Evolutionary conservation across 2,888 invertebrate genomes (phyloP).

Genomic region (Drosophila putrida): DNA sequence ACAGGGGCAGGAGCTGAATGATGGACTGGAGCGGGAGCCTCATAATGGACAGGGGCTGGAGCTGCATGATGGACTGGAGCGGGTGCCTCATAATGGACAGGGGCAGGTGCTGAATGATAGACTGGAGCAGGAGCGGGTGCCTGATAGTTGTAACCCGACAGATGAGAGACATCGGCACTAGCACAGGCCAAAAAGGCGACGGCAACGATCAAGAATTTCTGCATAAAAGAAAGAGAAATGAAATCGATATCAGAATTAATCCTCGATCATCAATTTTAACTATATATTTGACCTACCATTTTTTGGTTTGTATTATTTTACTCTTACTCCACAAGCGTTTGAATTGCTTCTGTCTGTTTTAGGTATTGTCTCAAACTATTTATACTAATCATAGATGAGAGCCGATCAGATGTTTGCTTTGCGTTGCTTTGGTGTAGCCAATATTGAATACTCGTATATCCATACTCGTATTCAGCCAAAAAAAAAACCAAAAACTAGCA

Average conservation of each 20-base stretch:
- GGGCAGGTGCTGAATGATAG: constrained; percentile 26
- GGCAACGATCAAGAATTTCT: constrained; percentile 79
- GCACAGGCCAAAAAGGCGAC: constrained; percentile 75
- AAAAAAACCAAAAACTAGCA: background rate
- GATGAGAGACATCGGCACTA: constrained; percentile 78
- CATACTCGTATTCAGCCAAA: constrained; percentile 8
- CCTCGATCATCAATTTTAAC: background rate
- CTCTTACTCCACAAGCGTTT: constrained; percentile 64
- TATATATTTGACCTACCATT: constrained; percentile 62
- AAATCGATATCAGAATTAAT: background rate
- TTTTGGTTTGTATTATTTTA: constrained; percentile 26
- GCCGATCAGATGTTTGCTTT: constrained; percentile 31
- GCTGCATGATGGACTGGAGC: constrained; percentile 16
- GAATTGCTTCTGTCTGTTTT: constrained; percentile 67
- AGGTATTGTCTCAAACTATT: constrained; percentile 47
- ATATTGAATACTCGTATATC: constrained; percentile 19
- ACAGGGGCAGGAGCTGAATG: constrained; percentile 32
- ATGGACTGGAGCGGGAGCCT: constrained; percentile 25
- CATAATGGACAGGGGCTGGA: constrained; percentile 29
- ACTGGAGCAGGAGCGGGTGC: constrained; percentile 57
- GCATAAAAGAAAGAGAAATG: background rate
- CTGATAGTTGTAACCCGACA: constrained; percentile 70
- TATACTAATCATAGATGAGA: constrained; percentile 49
- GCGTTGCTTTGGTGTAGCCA: constrained; percentile 10
- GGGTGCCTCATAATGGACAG: constrained; percentile 28